Evolutionary conservation across 2,888 invertebrate genomes (phyloP).

Genomic region (Argyresthia albistria): DNA sequence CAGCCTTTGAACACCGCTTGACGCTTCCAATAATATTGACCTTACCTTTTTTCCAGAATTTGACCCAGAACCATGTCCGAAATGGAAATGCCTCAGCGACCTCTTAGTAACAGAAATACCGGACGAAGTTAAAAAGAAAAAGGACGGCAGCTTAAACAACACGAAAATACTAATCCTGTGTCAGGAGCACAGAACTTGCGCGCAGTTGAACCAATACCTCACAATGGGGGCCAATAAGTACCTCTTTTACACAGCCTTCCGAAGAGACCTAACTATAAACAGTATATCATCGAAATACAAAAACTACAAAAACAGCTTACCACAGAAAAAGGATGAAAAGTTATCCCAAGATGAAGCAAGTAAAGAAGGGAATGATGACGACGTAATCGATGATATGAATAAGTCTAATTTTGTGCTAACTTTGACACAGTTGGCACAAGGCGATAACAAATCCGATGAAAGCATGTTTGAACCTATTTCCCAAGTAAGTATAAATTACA

Average conservation of each 20-base stretch:
- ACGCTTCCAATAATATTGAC: not conserved
- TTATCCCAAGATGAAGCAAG: conserved; percentile 15
- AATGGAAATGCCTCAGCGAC: conserved; percentile 90
- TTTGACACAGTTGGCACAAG: conserved; percentile 70
- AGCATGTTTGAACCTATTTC: conserved; percentile 75
- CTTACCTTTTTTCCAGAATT: conserved; percentile 69
- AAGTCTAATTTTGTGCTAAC: conserved; percentile 80
- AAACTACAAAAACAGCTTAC: conserved; percentile 27
- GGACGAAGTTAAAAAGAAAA: conserved; percentile 73
- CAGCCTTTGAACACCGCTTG: too few relatives aligned
- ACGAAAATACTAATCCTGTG: conserved; percentile 88
- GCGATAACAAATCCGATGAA: conserved; percentile 24
- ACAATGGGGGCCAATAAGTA: conserved; percentile 76
- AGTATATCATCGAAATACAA: conserved; percentile 67
- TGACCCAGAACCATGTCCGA: conserved; percentile 88
- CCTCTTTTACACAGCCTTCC: conserved; percentile 75
- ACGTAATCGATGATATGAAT: conserved; percentile 51
- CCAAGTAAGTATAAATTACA: conserved; percentile 48
- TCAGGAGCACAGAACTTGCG: conserved; percentile 86
- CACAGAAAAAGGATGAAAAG: conserved; percentile 20
- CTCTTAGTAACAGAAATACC: conserved; percentile 87
- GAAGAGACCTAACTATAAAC: conserved; percentile 71
- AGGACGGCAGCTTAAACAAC: conserved; percentile 36
- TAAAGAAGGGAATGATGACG: conserved; percentile 20
- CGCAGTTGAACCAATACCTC: conserved; percentile 81